Evolutionary conservation across 2,797 vertebrate species (phyloP).

Genomic region (Platyrinchus mystaceus): DNA sequence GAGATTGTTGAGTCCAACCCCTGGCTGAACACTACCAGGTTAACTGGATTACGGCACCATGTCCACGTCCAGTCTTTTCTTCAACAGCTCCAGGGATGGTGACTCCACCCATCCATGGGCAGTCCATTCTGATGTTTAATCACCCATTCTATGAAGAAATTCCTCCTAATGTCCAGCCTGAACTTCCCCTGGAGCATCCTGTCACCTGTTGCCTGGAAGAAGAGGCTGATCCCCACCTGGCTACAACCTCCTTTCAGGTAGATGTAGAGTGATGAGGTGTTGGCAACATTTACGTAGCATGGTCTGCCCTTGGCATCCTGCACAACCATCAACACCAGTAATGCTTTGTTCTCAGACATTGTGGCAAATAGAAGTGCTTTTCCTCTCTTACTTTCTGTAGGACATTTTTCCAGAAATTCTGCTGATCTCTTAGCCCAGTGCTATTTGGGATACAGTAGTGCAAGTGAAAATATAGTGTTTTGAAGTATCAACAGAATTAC

Average conservation of each 20-base stretch:
- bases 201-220: neutral
- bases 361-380: neutral
- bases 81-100: neutral
- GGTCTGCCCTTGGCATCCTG: neutral
- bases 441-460: neutral
- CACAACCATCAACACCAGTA: neutral
- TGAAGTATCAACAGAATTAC: neutral
- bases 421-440: neutral
- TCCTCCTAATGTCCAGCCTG: too few species aligned
- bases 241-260: neutral
- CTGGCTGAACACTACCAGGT: neutral
- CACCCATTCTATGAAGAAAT: neutral
- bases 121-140: neutral
- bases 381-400: neutral
- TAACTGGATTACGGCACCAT: neutral
- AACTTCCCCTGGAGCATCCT: fast-evolving
- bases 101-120: too few species aligned
- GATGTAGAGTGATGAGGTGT: neutral
- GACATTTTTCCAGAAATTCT: neutral
- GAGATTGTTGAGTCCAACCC: neutral
- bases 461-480: neutral
- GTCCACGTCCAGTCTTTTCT: neutral
- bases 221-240: fast-evolving
- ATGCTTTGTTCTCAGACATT: neutral
- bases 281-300: neutral